These are phyloP conservation scores for Thymelicus sylvestris DNA, from an alignment of 2,888 invertebrate species.

Conservation along the genomic window DNA sequence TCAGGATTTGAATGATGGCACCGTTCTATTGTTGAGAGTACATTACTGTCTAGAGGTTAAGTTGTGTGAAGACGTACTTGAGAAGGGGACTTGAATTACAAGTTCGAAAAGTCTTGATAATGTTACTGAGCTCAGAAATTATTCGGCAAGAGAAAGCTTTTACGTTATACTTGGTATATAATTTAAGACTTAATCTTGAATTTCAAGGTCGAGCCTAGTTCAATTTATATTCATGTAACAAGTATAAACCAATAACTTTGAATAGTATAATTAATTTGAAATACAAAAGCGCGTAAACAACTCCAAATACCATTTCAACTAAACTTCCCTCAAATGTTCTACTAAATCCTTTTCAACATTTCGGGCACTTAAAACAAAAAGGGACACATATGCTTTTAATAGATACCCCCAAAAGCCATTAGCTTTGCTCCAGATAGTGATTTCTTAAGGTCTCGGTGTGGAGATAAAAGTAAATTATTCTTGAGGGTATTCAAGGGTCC, in stretches of 20 bases:
- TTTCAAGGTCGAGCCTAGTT: no score
- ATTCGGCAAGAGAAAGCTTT: no score
- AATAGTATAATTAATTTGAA: background rate
- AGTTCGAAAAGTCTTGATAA: background rate
- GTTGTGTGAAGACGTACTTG: background rate
- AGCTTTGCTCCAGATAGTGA: slow-evolving; percentile 33
- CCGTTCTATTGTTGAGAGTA: slow-evolving; percentile 10
- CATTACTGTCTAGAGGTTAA: slow-evolving; percentile 22
- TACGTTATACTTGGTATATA: no score
- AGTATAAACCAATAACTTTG: no score
- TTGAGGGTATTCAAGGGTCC: slow-evolving; percentile 55
- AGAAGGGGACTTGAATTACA: background rate
- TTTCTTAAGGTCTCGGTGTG: slow-evolving; percentile 35
- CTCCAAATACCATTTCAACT: slow-evolving; percentile 20
- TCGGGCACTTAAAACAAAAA: slow-evolving; percentile 29
- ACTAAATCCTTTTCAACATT: slow-evolving; percentile 33
- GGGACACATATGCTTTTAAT: slow-evolving; percentile 33
- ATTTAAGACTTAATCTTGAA: no score
- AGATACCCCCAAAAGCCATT: slow-evolving; percentile 35
- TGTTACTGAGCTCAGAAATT: no score
- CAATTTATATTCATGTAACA: no score
- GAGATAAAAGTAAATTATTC: slow-evolving; percentile 52
- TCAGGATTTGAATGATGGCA: slow-evolving; percentile 33
- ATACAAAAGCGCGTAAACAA: slow-evolving; percentile 14
- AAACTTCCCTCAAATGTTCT: slow-evolving; percentile 16